Base-by-base conservation (phyloP, 2,888 invertebrate species). In the Lepidocyrtinus sp. region DNA sequence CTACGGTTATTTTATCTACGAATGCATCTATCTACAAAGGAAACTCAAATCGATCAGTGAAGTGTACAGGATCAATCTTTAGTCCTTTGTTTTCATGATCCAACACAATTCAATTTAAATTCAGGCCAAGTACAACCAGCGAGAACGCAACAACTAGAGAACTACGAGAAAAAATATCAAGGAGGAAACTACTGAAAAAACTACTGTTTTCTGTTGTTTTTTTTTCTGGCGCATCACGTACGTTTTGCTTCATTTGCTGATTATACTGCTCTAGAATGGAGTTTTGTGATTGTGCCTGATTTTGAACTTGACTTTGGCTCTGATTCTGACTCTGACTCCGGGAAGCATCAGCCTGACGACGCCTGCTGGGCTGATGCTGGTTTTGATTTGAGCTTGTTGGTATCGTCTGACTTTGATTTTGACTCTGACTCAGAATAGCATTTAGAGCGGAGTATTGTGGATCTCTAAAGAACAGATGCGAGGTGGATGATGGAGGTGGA, bases 391-490 rank as follows among this genome's bases (percentile, higher is more conserved):
- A 79, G 75, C 79, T 82, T 75, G 82, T 75, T 67, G 76, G 68
- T 68, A 77, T 69, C 71, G 75, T 69, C 72, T 71, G 76, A 73
- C 68, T 82, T 74, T 82, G 80, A 82, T 79, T 84, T 82, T 81
- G 81, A 84, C 81, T 82, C 81, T 84, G 82, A 81, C 82, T 82
- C 75, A 83, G 55, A 75, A 84, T 82, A 59, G 72, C 71, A 75
- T 82, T 84, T 3, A 84, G 78, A 55, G 82, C 83, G 19, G 82
- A 83, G 80, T 80, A 82, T 55, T 83, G 79, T 55, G 82, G 82
- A 65, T 84, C 84, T 80, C 85, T 83, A 84, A 85, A 81, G 79
- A 84, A 85, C 70, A 83, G 83, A 81, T 86, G 84, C 21, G 84
- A 82, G 55, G 84, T 81, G 63, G 84, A 83, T 59, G 82, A 75